These are phyloP conservation scores for Morinoia aosen DNA, from an alignment of 2,888 invertebrate species.

Conservation along the genomic window DNA sequence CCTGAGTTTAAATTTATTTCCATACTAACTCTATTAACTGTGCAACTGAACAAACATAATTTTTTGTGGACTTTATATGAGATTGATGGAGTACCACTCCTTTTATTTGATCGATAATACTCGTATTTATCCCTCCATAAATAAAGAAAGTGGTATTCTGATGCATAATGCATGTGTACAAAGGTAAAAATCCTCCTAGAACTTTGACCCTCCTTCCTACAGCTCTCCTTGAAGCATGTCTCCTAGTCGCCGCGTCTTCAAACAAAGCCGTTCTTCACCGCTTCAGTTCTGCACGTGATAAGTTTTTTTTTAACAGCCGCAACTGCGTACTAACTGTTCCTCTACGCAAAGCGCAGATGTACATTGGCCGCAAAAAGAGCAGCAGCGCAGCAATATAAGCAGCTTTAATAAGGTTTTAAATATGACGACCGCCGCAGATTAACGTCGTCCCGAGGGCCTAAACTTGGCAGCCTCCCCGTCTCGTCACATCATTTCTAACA, in stretches of 20 bases:
- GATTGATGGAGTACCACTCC: no score
- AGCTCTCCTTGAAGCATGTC: background rate
- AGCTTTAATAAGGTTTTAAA: slow-evolving; percentile 4
- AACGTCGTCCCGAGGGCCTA: background rate
- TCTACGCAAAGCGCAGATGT: background rate
- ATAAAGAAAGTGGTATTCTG: no score
- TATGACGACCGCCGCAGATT: slow-evolving; percentile 9
- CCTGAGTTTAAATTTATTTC: no score
- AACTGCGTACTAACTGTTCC: background rate
- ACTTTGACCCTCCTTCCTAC: no score
- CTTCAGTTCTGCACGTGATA: background rate
- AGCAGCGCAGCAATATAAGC: background rate
- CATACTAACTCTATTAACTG: no score
- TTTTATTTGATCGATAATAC: no score
- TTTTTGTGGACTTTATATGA: no score
- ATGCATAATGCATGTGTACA: no score
- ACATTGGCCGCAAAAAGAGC: background rate
- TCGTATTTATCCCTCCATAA: no score
- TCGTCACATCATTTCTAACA: background rate
- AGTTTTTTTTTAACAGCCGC: background rate
- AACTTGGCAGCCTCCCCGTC: background rate
- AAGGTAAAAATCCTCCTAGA: no score
- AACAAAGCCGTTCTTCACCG: background rate
- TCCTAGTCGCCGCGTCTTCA: background rate
- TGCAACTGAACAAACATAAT: no score